Percentiles rank a stretch among this genome's conserved stretches.
phyloP scores from a whole-genome alignment of 30 jellyfish, hydroid and myxozoan species.

The Cassiopea xamachana region DNA sequence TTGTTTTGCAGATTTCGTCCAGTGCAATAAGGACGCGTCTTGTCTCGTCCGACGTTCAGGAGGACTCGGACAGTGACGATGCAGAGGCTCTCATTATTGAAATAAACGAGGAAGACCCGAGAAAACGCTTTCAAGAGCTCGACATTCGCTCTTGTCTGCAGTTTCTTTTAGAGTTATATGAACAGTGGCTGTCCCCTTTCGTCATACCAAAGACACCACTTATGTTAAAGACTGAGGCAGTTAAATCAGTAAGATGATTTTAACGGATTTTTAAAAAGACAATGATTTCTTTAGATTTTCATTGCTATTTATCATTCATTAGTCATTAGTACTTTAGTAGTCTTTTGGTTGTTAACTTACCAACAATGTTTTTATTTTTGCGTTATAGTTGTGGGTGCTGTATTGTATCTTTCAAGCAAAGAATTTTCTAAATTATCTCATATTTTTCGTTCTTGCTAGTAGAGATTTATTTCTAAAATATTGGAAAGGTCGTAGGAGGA shows the following conservation, averaged over 20 bases:
- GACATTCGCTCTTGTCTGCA: conserved; percentile 95
- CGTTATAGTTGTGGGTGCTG: too few relatives aligned
- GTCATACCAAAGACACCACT: conserved; percentile 89
- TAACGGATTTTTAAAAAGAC: background rate
- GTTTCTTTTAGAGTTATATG: conserved; percentile 85
- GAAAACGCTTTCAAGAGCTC: conserved; percentile 79
- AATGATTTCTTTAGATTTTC: background rate
- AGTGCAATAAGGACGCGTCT: conserved; percentile 90
- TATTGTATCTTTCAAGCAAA: too few relatives aligned
- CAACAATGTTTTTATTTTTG: too few relatives aligned
- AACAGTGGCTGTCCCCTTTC: conserved; percentile 93
- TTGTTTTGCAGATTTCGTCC: conserved; percentile 76
- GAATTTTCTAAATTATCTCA: too few relatives aligned
- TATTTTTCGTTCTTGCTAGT: too few relatives aligned
- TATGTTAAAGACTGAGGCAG: conserved; percentile 93
- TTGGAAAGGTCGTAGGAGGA: too few relatives aligned
- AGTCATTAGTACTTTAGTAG: too few relatives aligned
- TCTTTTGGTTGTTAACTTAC: too few relatives aligned
- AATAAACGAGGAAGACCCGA: conserved; percentile 83
- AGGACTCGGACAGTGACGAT: conserved; percentile 97
- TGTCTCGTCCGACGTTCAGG: conserved; percentile 93
- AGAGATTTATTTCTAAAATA: too few relatives aligned
- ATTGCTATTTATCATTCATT: too few relatives aligned
- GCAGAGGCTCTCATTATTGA: conserved; percentile 87
- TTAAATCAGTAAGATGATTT: conserved; percentile 71